A percentile compares a stretch with the other conserved stretches of the same genome.
Conservation (phyloP, 2,888 invertebrate genomes). For the Plebejus melissa region DNA sequence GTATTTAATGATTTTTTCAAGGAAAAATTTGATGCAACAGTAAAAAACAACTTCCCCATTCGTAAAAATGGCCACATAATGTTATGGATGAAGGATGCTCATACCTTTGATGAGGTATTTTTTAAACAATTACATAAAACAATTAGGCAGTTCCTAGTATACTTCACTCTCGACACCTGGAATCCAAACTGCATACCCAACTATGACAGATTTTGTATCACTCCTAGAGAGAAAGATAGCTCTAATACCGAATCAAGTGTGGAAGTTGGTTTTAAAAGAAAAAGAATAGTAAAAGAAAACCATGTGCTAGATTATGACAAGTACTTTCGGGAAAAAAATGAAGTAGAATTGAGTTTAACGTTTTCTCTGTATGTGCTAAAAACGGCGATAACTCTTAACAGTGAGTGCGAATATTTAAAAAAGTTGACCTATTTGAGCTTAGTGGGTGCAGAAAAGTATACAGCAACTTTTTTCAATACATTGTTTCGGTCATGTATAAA, state of each 20-base stretch:
- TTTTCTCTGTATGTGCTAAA: constrained; percentile 43
- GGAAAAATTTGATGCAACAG: constrained; percentile 44
- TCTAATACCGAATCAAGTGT: constrained; percentile 24
- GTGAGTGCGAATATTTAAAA: constrained; percentile 47
- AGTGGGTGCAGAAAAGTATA: constrained; percentile 47
- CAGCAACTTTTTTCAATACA: constrained; percentile 54
- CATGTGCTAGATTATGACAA: constrained; percentile 53
- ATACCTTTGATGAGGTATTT: constrained; percentile 52
- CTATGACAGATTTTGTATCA: constrained; percentile 49
- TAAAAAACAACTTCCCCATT: constrained; percentile 37
- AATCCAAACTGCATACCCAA: constrained; percentile 34
- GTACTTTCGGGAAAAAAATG: constrained; percentile 45
- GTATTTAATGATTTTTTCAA: constrained; percentile 49
- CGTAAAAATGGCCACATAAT: constrained; percentile 48
- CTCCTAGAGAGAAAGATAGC: constrained; percentile 34
- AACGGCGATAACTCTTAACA: constrained; percentile 45
- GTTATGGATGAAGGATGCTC: constrained; percentile 53
- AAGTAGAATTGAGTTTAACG: constrained; percentile 46
- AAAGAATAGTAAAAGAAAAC: constrained; percentile 44
- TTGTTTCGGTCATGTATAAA: constrained; percentile 53
- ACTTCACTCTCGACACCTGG: constrained; percentile 36
- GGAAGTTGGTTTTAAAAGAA: constrained; percentile 42
- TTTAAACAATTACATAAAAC: constrained; percentile 46
- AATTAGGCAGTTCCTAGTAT: constrained; percentile 50
- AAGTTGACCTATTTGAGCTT: constrained; percentile 61